Evolutionary conservation across 2,797 vertebrate genomes (phyloP), one percentile per base, ranked within the genome.

Genomic region (Taeniopygia guttata): DNA sequence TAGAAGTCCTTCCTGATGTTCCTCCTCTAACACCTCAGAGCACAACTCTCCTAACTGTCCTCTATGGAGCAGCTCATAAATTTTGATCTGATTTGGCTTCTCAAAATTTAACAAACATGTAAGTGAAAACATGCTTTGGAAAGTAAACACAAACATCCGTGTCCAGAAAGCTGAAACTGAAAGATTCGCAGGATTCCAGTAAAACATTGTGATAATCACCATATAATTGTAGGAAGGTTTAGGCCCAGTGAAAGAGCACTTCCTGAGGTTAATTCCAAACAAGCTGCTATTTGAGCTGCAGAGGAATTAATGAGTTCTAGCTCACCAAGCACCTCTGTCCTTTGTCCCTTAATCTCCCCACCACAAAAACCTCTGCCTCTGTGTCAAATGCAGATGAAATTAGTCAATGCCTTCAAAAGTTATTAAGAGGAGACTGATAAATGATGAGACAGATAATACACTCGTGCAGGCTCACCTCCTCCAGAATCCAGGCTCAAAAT

Each of bases 301-400:
- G 17, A 26, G 59, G 40, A 91, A 84, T 82, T 82, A 84, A 62
- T 40, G 58, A 89, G 40, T 51, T 52, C 72, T 30, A 59, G 60
- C 42, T 87, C 73, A 78, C 19, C 0, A 4, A 27, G 72, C 45
- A 51, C 34, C 30, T 90, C 80, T 73, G 74, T 91, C 75, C 76
- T 90, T 76, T 63, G 93, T 84, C 64, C 91, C 91, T 94, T 92
- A 19, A 72, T 69, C 76, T 89, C n/a, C n/a, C 45, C 59, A 66
- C 77, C 90, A 94, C 90, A 84, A 59, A 87, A 93, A 76, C 74
- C 90, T 87, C 76, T 69, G 64, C 23, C 16, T 29, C 62, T n/a
- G 45, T 59, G 56, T 84, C 77, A 87, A 93, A 91, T 5, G 38
- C n/a, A 67, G 67, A 74, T 73, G 59, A 90, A 93, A 93, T 92